These are phyloP conservation scores for Corythoichthys intestinalis DNA, from an alignment of 2,113 vertebrate genomes.

Conservation along the genomic window DNA sequence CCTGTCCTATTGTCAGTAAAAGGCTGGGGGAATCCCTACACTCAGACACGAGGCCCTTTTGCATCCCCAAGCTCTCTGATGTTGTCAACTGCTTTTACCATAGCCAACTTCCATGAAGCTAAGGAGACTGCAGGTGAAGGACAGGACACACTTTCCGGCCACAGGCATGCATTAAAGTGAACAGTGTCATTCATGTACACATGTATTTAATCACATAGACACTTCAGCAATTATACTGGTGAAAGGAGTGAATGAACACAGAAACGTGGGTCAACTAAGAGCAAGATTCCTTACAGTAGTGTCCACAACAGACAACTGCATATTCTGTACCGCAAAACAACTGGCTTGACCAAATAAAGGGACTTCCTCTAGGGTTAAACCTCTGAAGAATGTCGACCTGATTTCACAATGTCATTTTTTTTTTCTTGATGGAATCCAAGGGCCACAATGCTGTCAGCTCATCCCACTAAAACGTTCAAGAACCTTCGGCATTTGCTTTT, in stretches of 20 bases:
- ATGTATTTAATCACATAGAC: constrained; percentile 2
- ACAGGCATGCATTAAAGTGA: constrained; percentile 4
- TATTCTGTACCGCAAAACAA: neutral
- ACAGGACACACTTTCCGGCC: constrained; percentile 47
- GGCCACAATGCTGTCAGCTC: neutral
- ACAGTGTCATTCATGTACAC: neutral
- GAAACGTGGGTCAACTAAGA: neutral
- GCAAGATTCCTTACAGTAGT: neutral
- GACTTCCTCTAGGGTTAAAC: neutral
- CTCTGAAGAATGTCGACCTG: neutral
- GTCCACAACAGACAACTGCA: neutral
- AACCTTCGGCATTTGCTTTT: neutral
- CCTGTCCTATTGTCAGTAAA: constrained; percentile 67
- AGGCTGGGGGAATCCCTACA: constrained; percentile 67
- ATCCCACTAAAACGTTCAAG: neutral
- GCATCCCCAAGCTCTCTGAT: constrained; percentile 39
- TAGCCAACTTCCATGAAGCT: constrained; percentile 19
- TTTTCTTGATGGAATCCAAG: neutral
- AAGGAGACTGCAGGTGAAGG: constrained; percentile 59
- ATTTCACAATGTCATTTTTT: constrained; percentile 4
- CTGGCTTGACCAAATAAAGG: too few relatives aligned
- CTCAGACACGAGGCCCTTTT: constrained; percentile 44
- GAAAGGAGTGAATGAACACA: neutral
- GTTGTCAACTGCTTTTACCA: constrained; percentile 35
- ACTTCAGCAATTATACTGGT: neutral